phyloP scores from a whole-genome alignment of 2,113 vertebrate genomes.

The Ramphastos sulfuratus region DNA sequence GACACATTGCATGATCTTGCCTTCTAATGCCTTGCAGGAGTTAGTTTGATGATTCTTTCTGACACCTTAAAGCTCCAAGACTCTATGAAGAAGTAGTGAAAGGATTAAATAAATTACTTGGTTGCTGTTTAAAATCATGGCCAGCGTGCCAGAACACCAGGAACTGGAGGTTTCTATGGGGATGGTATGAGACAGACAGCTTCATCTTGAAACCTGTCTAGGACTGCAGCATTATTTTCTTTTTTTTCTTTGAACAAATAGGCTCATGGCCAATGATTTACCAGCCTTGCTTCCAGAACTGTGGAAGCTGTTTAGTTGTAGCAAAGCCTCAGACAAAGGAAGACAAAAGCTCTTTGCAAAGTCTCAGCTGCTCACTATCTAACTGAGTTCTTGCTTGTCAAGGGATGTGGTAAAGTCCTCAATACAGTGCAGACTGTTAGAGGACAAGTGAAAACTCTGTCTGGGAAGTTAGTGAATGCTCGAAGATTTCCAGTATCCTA shows the following conservation, averaged over 20 bases:
- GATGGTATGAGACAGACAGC: background rate
- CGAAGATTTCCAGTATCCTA: background rate
- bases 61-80: background rate
- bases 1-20: background rate
- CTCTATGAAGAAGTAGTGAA: background rate
- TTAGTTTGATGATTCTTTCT: background rate
- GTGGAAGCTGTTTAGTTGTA: background rate
- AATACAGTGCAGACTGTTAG: background rate
- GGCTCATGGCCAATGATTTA: background rate
- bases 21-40: background rate
- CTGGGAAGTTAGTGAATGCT: background rate
- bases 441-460: background rate
- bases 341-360: conserved; percentile 8
- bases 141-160: background rate
- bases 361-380: background rate
- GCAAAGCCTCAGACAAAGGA: background rate
- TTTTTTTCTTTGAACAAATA: background rate
- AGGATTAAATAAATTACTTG: conserved; percentile 16
- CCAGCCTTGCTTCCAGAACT: background rate
- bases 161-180: background rate
- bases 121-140: background rate
- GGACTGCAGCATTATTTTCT: background rate
- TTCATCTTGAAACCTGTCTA: background rate
- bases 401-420: background rate
- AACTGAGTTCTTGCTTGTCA: background rate